Evolutionary conservation across 2,113 vertebrate species (phyloP).

Genomic region (Cettia cetti): DNA sequence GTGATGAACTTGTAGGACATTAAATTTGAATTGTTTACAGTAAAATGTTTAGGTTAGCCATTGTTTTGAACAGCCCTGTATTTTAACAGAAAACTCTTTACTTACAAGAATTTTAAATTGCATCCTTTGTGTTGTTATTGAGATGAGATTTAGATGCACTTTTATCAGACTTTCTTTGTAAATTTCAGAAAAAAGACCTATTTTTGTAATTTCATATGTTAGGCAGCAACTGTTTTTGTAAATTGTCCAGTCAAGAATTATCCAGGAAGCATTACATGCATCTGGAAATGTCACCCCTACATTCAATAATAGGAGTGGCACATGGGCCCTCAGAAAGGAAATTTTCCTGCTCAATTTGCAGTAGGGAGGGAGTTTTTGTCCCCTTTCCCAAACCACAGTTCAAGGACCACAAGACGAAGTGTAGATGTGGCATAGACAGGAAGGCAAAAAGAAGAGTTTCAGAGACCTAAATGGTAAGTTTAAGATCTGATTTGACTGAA

Average conservation of each 20-base stretch:
- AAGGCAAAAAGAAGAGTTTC: background rate
- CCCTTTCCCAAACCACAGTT: background rate
- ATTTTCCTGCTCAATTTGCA: background rate
- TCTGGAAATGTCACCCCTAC: background rate
- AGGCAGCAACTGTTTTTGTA: background rate
- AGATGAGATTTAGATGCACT: background rate
- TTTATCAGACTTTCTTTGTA: background rate
- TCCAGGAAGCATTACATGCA: background rate
- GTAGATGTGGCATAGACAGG: background rate
- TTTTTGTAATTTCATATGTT: background rate
- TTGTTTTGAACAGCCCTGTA: background rate
- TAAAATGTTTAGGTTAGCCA: background rate
- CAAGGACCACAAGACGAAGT: background rate
- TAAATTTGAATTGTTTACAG: background rate
- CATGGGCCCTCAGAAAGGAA: background rate
- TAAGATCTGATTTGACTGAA: background rate
- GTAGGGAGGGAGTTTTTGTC: background rate
- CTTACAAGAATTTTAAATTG: background rate
- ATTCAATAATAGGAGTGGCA: background rate
- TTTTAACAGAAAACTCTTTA: background rate
- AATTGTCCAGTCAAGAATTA: background rate
- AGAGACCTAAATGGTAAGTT: background rate
- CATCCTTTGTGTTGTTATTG: background rate
- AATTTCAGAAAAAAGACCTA: background rate
- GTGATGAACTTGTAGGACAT: background rate